Evolutionary conservation across 2,888 invertebrate species (phyloP).

Genomic region (Abscondita cerata): DNA sequence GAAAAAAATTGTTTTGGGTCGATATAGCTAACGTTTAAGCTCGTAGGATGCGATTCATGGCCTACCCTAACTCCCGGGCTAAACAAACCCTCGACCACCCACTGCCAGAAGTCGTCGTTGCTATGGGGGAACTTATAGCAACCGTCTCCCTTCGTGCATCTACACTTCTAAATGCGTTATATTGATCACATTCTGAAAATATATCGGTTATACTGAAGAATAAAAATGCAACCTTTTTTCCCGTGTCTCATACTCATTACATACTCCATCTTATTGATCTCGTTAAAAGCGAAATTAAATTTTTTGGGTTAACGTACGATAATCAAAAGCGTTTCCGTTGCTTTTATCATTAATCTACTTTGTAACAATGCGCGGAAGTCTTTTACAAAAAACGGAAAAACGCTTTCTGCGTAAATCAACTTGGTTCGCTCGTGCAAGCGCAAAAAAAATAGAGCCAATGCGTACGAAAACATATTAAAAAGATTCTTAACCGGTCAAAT

Average conservation of each 20-base stretch:
- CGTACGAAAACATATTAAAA: not conserved
- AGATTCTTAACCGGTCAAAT: slow-evolving; percentile 17
- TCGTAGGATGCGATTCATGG: slow-evolving; percentile 49
- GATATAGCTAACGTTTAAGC: slow-evolving; percentile 46
- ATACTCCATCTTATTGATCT: too few relatives aligned
- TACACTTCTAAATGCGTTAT: slow-evolving; percentile 35
- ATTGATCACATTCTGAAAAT: slow-evolving; percentile 35
- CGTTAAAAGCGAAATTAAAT: too few relatives aligned
- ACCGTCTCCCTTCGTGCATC: slow-evolving; percentile 43
- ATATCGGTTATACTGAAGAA: slow-evolving; percentile 1
- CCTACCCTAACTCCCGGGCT: slow-evolving; percentile 54
- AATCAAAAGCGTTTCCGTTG: slow-evolving; percentile 9
- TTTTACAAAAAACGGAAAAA: not conserved
- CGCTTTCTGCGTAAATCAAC: not conserved
- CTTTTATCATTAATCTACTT: not conserved
- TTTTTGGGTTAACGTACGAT: not conserved
- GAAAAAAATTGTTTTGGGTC: slow-evolving; percentile 36
- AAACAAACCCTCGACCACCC: slow-evolving; percentile 49
- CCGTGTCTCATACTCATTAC: too few relatives aligned
- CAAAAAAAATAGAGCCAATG: slow-evolving; percentile 5
- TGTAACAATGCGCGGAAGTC: slow-evolving; percentile 7
- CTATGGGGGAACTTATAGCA: slow-evolving; percentile 50
- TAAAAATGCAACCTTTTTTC: too few relatives aligned
- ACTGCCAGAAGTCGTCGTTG: slow-evolving; percentile 46
- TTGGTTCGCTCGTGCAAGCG: not conserved